Base-by-base conservation (phyloP, 2,113 vertebrate species). In the Sakesphorus luctuosus region DNA sequence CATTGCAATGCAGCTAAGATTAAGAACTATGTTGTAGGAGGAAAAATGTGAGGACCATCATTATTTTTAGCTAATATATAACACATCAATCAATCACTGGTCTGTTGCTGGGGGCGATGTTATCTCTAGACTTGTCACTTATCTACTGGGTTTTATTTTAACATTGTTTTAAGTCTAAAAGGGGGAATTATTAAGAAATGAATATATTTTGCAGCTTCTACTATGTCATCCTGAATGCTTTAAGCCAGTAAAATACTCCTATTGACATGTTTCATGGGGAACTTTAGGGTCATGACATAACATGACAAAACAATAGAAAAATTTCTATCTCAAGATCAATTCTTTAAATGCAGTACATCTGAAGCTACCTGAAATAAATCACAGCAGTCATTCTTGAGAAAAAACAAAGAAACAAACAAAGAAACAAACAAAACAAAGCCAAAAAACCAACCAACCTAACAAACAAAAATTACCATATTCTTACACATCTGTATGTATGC, bases 41-140 rank as follows among this genome's bases (percentile, higher is more conserved):
- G 81, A 53, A 78, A 82, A 93, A 80, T 84, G n/a, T 69, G 81
- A 85, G 19, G 47, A 55, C 66, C 14, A 72, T 76, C 49, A 81
- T 87, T 94, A 83, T 95, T 97, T 97, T 91, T 92, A 91, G 56
- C 74, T 90, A 81, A 94, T 87, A 76, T 61, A 40, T 72, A 82
- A 69, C 49, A 79, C 38, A 43, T 71, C 77, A 96, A 68, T 95
- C 93, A 93, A 79, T 87, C 87, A 91, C 17, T 66, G 52, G 52
- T 79, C 59, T 68, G 11, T 78, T 90, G 73, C 82, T 87, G 52
- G 36, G 25, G 26, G 36, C 0, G 1, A 65, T 61, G 77, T 56
- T 73, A 62, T 86, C 81, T 89, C 94, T 75, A 59, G 40, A 50
- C 33, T 90, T 91, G 50, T 44, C 72, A 86, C 36, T 90, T 63